Percentiles rank a stretch among this genome's conserved stretches.
Conservation (phyloP, 2,113 vertebrate genomes). For the Apus apus region DNA sequence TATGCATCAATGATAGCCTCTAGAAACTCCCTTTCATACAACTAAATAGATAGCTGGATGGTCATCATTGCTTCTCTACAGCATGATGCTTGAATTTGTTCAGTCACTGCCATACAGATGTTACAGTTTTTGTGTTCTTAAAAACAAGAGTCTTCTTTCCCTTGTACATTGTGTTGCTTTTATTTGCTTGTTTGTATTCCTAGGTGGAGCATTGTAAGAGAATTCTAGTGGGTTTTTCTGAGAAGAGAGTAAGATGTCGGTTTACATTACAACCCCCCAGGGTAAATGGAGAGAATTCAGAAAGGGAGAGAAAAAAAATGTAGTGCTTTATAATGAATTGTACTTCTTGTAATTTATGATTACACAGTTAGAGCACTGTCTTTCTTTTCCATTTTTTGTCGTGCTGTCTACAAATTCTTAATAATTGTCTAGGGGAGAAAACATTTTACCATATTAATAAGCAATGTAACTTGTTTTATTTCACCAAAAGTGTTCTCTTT, state of each 20-base stretch:
- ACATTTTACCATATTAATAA: slow-evolving; percentile 62
- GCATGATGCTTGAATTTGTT: neutral
- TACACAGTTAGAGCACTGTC: slow-evolving; percentile 54
- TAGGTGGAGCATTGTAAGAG: slow-evolving; percentile 52
- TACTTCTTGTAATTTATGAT: slow-evolving; percentile 78
- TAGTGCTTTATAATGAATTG: slow-evolving; percentile 76
- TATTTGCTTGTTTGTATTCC: slow-evolving; percentile 39
- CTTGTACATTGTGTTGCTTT: neutral
- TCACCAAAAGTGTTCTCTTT: neutral
- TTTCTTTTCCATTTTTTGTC: slow-evolving; percentile 53
- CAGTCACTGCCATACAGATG: neutral
- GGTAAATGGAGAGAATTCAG: slow-evolving; percentile 75
- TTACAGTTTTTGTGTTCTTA: neutral
- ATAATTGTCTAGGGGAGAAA: slow-evolving; percentile 57
- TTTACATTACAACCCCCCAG: slow-evolving; percentile 74
- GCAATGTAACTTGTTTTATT: slow-evolving; percentile 29
- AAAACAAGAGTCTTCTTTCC: neutral
- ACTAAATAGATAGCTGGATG: neutral
- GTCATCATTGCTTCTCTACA: neutral
- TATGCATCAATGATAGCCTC: neutral
- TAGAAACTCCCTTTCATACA: neutral
- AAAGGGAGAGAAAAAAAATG: slow-evolving; percentile 72
- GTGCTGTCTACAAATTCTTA: slow-evolving; percentile 45
- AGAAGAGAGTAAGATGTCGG: slow-evolving; percentile 80
- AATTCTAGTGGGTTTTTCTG: slow-evolving; percentile 52